Base-by-base conservation (phyloP, 2,797 vertebrate species). In the Sternotherus odoratus region DNA sequence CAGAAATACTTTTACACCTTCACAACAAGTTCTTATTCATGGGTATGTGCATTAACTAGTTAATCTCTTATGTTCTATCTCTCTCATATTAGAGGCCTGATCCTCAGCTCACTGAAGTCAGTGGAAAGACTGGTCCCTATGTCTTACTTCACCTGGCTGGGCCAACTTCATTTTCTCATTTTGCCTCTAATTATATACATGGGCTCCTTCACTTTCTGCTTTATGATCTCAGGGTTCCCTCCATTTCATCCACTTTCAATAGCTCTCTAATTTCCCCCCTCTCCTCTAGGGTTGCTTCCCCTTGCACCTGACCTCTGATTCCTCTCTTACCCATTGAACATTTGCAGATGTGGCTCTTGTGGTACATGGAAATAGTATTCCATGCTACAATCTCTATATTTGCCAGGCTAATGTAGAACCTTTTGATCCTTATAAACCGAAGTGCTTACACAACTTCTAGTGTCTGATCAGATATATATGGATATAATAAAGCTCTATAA, bases 261-360 rank as follows among this genome's bases (percentile, higher is more conserved):
- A 28, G 36, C 24, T 46, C 72, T 75, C 24, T 46, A 2, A 69
- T 36, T 88, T 23, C 57, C 81, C 13, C 6, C 6, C 90, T 84
- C 53, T 53, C 28, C 1, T 7, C 21, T 13, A 77, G 17, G 12
- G 6, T 19, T 46, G 10, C 6, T 39, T 56, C 89, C 60, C 15
- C 39, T 93, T 77, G 63, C 50, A 84, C 79, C 56, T 84, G 63
- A 78, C 2, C 7, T 75, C 5, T 82, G 77, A 12, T 49, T 84
- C 12, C 16, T 46, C 7, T 36, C 85, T 3, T 1, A 1, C 5
- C 36, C 79, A 75, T 33, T 54, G 4, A 85, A 48, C 15, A 30
- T 81, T 90, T 53, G 92, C 28, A 83, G 51, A 49, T 3, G 8
- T 5, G 19, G 60, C 83, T 77, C 48, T 80, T 23, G 93, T 50